Base-by-base conservation (phyloP, 2,113 vertebrate genomes). In the Falcunculus frontatus region DNA sequence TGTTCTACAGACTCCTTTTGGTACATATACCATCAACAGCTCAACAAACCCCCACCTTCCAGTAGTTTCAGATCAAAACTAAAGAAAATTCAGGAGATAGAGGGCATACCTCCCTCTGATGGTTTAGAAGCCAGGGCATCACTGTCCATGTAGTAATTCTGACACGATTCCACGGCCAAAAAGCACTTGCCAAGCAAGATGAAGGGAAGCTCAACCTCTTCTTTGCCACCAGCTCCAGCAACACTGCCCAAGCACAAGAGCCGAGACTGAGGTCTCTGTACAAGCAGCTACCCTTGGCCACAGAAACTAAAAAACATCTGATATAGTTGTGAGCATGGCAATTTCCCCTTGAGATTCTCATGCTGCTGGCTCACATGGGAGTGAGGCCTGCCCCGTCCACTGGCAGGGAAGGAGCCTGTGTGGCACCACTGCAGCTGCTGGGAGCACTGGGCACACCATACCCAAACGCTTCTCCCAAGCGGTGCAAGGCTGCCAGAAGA, bases 401-500 rank as follows among this genome's bases (percentile, higher is more conserved):
- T 6, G 3, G 6, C 2, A 2, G 39, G n/a, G 29, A 75, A 75
- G 56, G 33, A 59, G 10, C 29, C 33, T 72, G 5, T 32, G 37
- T n/a, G 16, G n/a, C 26, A 46, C 6, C 1, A 6, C 26, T 0
- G 2, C 1, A 7, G 63, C 37, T 49, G 35, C 53, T 50, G 44
- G 49, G 26, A 83, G 33, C 47, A 14, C 47, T 6, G 7, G 39
- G 39, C 21, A 63, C 3, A 3, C 23, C 35, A 47, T 1, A 4
- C 63, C 39, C 30, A 69, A 89, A 76, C 6, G 4, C 30, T 88
- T 69, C 42, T 82, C 42, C 42, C 33, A 67, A 4, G 53, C 1
- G 1, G 23, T 1, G 0, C 50, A 19, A 2, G 0, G 39, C 29
- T 69, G 44, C 14, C 30, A 39, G 47, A 37, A 37, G 25, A 46